phyloP scores from a whole-genome alignment of 2,797 vertebrate species.

The Poeciliopsis turneri region DNA sequence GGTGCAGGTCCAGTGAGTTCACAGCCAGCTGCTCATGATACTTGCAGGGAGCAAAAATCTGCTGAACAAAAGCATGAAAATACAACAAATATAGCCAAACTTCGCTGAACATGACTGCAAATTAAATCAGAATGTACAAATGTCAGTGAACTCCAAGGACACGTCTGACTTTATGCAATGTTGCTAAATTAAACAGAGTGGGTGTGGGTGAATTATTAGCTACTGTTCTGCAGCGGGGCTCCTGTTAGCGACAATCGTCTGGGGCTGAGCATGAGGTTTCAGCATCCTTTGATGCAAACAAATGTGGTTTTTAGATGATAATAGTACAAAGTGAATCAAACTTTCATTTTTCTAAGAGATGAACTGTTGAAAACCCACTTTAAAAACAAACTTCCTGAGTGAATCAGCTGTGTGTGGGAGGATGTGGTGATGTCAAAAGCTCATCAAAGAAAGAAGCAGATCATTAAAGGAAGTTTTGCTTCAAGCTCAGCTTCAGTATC shows the following conservation, averaged over 20 bases:
- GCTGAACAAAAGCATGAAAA: conserved; percentile 32
- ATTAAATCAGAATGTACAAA: background rate
- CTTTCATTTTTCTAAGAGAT: conserved; percentile 3
- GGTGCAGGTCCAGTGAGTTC: conserved; percentile 47
- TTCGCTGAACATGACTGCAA: conserved; percentile 44
- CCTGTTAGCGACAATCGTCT: background rate
- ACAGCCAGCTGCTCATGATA: conserved; percentile 36
- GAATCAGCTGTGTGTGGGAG: conserved; percentile 32
- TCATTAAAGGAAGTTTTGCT: conserved; percentile 4
- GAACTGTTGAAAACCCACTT: conserved; percentile 5
- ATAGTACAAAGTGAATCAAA: conserved; percentile 21
- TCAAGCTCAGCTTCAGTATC: background rate
- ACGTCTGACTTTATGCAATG: conserved; percentile 5
- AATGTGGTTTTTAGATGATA: conserved; percentile 6
- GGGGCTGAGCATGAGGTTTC: too few relatives aligned
- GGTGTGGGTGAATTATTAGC: conserved; percentile 54
- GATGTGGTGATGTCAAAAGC: conserved; percentile 12
- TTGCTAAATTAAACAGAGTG: conserved; percentile 20
- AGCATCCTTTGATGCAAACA: background rate
- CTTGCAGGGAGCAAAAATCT: conserved; percentile 39
- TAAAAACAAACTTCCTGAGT: background rate
- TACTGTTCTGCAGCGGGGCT: background rate
- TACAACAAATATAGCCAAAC: conserved; percentile 18
- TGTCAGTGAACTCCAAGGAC: background rate
- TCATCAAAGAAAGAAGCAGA: background rate